Percentiles rank a stretch among this genome's conserved stretches.
These are phyloP conservation scores for Digitonthophagus gazella DNA, from an alignment of 2,888 invertebrate species.

Conservation along the genomic window DNA sequence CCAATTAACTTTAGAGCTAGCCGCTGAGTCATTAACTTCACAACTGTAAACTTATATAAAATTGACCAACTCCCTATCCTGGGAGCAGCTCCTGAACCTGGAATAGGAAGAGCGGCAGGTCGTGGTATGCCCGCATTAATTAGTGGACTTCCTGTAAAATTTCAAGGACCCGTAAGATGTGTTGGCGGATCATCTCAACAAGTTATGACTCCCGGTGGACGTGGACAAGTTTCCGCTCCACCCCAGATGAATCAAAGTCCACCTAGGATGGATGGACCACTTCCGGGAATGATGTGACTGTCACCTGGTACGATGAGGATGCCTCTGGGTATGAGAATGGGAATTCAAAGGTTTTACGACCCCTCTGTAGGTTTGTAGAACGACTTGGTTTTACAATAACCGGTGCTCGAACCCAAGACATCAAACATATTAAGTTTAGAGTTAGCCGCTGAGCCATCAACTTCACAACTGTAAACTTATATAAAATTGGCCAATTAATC, in stretches of 20 bases:
- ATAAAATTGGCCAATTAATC: no score
- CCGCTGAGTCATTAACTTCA: no score
- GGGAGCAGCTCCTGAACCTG: conserved; percentile 69
- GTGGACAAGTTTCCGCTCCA: conserved; percentile 73
- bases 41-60: no score
- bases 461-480: no score
- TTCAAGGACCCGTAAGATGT: conserved; percentile 76
- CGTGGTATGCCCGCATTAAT: conserved; percentile 81
- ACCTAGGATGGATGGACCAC: conserved; percentile 70
- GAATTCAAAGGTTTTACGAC: no score
- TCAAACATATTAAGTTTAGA: no score
- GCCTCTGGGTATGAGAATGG: conserved; percentile 71
- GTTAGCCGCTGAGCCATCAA: no score
- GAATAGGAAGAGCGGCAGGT: conserved; percentile 92
- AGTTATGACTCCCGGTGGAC: conserved; percentile 84
- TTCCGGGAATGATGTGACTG: conserved; percentile 79
- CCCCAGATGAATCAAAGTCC: conserved; percentile 71
- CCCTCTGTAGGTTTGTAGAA: no score
- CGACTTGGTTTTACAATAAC: no score
- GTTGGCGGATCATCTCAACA: conserved; percentile 96
- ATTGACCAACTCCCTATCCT: no score
- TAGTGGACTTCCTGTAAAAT: conserved; percentile 60
- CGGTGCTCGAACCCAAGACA: no score
- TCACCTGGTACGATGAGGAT: conserved; percentile 75
- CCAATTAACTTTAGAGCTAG: no score